A percentile compares a stretch with the other conserved stretches of the same genome.
Evolutionary conservation across 2,797 vertebrate species (phyloP).

Genomic region (Peromyscus attwateri): DNA sequence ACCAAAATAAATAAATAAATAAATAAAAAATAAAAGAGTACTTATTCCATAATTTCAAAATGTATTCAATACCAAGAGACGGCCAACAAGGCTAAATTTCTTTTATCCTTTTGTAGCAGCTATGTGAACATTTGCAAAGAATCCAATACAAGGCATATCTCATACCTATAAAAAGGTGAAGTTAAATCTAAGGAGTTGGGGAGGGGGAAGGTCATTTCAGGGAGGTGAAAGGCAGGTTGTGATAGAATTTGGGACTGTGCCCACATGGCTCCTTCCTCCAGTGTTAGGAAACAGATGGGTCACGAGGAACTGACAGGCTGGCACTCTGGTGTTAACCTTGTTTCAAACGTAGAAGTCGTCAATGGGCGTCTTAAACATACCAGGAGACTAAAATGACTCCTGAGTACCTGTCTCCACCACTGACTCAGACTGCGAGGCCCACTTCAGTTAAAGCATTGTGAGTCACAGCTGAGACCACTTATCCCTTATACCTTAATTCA

Average conservation of each 20-base stretch:
- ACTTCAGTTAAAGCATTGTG: not conserved
- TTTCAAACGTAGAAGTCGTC: not conserved
- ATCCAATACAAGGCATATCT: conserved; percentile 49
- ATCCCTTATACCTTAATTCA: not conserved
- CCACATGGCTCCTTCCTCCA: not conserved
- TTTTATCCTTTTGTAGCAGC: not conserved
- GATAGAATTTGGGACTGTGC: conserved; percentile 5
- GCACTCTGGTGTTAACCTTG: conserved; percentile 11
- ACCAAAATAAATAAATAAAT: too few relatives aligned
- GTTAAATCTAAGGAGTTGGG: not conserved
- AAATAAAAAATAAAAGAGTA: too few relatives aligned
- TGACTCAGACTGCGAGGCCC: not conserved
- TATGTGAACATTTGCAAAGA: conserved; percentile 56
- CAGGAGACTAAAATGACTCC: not conserved
- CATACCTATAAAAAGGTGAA: conserved; percentile 38
- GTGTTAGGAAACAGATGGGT: not conserved
- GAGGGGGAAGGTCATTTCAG: not conserved
- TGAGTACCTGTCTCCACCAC: not conserved
- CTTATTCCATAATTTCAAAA: not conserved
- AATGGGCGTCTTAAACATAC: conserved; percentile 2
- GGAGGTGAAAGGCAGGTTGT: not conserved
- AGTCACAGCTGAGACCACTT: not conserved
- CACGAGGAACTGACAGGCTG: not conserved
- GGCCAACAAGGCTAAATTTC: not conserved
- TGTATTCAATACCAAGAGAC: not conserved